Percentiles rank a stretch among this genome's conserved stretches.
phyloP scores from a whole-genome alignment of 2,797 vertebrate genomes.

The Yasuhikotakia modesta region DNA sequence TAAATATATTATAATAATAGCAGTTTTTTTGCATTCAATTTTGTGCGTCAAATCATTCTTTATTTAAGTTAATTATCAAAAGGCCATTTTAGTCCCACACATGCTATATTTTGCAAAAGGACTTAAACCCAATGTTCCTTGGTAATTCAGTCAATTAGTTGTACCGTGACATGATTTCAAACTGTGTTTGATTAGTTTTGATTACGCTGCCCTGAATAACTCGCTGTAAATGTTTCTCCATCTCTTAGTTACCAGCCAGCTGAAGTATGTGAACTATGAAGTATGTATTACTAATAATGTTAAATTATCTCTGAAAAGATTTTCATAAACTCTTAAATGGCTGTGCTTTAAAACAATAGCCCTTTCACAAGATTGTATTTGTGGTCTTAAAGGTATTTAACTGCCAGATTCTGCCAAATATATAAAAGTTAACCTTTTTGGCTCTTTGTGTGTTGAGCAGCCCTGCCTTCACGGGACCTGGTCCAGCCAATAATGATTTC shows the following conservation, averaged over 20 bases:
- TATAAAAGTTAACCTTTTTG: neutral
- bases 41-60: conserved; percentile 1
- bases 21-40: neutral
- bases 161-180: conserved; percentile 37
- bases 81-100: conserved; percentile 7
- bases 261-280: conserved; percentile 10
- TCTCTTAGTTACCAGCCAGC: conserved; percentile 19
- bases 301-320: conserved; percentile 44
- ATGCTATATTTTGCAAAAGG: conserved; percentile 25
- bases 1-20: conserved; percentile 12
- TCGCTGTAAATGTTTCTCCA: conserved; percentile 19
- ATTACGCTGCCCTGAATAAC: conserved; percentile 23
- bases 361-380: neutral
- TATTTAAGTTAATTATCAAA: conserved; percentile 23
- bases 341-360: conserved; percentile 24
- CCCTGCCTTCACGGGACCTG: neutral
- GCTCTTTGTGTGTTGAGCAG: neutral
- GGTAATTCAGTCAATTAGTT: conserved; percentile 39
- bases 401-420: neutral
- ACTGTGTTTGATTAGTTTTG: conserved; percentile 33
- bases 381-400: conserved; percentile 18
- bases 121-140: conserved; percentile 41
- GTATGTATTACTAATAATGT: conserved; percentile 17
- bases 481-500: neutral
- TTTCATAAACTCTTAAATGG: neutral